Percentiles rank a stretch among this genome's conserved stretches.
Evolutionary conservation across 2,113 vertebrate genomes (phyloP).

Genomic region (Lepus europaeus): DNA sequence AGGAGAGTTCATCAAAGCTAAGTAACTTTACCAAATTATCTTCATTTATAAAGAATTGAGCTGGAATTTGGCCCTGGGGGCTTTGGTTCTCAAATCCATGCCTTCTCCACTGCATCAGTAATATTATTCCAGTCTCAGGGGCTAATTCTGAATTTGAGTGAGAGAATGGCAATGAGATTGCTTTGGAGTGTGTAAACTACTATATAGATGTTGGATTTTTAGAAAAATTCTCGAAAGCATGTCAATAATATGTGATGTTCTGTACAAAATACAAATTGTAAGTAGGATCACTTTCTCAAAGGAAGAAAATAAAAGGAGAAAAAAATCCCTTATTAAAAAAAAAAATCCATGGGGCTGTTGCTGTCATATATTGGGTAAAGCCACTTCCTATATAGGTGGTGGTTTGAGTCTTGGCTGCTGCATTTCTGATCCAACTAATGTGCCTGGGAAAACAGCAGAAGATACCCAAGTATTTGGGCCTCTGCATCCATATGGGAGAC

Average conservation of each 20-base stretch:
- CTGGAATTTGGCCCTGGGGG: neutral
- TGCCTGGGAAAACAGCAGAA: too few species aligned
- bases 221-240: neutral
- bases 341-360: neutral
- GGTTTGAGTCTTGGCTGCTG: too few species aligned
- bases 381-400: too few species aligned
- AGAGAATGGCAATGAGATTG: conserved; percentile 26
- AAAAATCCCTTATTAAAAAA: neutral
- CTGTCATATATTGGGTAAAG: too few species aligned
- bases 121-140: neutral
- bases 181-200: conserved; percentile 21
- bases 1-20: neutral
- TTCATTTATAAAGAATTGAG: neutral
- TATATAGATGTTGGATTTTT: conserved; percentile 43
- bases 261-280: neutral
- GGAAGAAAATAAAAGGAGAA: neutral
- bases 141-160: neutral
- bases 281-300: conserved; percentile 4
- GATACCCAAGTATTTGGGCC: too few species aligned
- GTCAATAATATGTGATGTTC: neutral
- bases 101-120: neutral
- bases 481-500: too few species aligned
- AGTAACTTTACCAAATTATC: conserved; percentile 8
- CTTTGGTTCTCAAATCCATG: neutral
- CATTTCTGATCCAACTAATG: too few species aligned